phyloP scores from a whole-genome alignment of 2,888 invertebrate genomes.

The Abrostola triplasia region DNA sequence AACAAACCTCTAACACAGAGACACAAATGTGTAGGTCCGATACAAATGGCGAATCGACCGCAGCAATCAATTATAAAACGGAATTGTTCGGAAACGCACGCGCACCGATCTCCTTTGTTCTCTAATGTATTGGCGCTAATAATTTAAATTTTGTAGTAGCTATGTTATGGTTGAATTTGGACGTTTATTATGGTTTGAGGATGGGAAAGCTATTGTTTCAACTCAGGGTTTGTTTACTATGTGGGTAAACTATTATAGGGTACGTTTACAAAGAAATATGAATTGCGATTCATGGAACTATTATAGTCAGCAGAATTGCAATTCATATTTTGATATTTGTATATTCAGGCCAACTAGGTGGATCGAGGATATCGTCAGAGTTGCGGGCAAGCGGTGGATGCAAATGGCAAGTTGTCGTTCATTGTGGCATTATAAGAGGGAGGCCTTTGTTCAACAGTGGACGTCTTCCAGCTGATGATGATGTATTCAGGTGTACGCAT shows the following conservation, averaged over 20 bases:
- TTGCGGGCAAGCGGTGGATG: too few relatives aligned
- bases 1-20: slow-evolving; percentile 63
- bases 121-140: slow-evolving; percentile 70
- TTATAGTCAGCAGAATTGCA: too few relatives aligned
- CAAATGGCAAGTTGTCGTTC: too few relatives aligned
- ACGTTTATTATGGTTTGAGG: neutral
- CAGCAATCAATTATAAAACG: slow-evolving; percentile 85
- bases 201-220: slow-evolving; percentile 19
- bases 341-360: too few relatives aligned
- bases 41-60: slow-evolving; percentile 86
- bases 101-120: slow-evolving; percentile 67
- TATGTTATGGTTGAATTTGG: slow-evolving; percentile 19
- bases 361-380: too few relatives aligned
- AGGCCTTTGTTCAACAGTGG: too few relatives aligned
- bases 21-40: slow-evolving; percentile 83
- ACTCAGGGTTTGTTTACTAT: neutral
- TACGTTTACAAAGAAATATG: too few relatives aligned
- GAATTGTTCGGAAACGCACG: slow-evolving; percentile 72
- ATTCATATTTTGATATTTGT: too few relatives aligned
- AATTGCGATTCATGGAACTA: too few relatives aligned
- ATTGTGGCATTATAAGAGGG: too few relatives aligned
- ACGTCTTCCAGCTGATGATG: too few relatives aligned
- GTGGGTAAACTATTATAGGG: neutral
- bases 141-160: slow-evolving; percentile 65
- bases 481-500: too few relatives aligned